Evolutionary conservation across 2,797 vertebrate species (phyloP).

Genomic region (Cynodonichthys magdalenae): DNA sequence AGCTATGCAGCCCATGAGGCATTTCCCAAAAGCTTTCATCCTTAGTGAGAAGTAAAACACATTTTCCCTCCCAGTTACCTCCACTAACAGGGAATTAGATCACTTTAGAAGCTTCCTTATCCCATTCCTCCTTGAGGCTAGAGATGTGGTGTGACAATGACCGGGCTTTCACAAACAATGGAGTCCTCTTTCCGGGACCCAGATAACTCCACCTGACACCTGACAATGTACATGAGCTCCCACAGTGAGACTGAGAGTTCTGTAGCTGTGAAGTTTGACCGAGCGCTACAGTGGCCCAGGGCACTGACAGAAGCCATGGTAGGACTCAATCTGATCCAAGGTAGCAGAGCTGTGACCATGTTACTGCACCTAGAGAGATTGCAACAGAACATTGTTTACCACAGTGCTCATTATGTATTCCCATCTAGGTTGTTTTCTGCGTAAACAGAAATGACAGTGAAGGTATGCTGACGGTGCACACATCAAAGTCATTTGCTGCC

Average conservation of each 20-base stretch:
- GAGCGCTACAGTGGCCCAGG: slow-evolving; percentile 35
- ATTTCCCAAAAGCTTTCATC: slow-evolving; percentile 19
- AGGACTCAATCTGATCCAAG: slow-evolving; percentile 49
- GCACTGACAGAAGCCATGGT: slow-evolving; percentile 34
- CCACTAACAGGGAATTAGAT: slow-evolving; percentile 65
- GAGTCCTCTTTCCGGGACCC: slow-evolving; percentile 49
- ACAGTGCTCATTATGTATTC: slow-evolving; percentile 23
- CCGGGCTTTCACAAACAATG: slow-evolving; percentile 73
- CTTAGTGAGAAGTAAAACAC: slow-evolving; percentile 41
- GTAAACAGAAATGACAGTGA: slow-evolving; percentile 38
- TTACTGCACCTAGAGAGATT: slow-evolving; percentile 17
- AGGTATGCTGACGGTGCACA: slow-evolving; percentile 54
- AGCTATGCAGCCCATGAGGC: slow-evolving; percentile 6
- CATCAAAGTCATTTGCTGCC: slow-evolving; percentile 52
- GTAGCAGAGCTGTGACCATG: slow-evolving; percentile 38
- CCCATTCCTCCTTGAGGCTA: slow-evolving; percentile 65
- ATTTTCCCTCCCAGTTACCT: slow-evolving; percentile 43
- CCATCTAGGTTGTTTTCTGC: slow-evolving; percentile 18
- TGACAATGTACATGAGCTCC: slow-evolving; percentile 75
- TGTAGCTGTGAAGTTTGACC: slow-evolving; percentile 57
- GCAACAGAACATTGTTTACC: slow-evolving; percentile 39
- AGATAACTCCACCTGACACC: slow-evolving; percentile 77
- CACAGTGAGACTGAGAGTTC: slow-evolving; percentile 61
- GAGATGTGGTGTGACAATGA: slow-evolving; percentile 72
- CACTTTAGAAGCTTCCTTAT: slow-evolving; percentile 60